Percentiles rank a stretch among this genome's conserved stretches.
Evolutionary conservation across 2,888 invertebrate species (phyloP).

Genomic region (Campoplex nolae): DNA sequence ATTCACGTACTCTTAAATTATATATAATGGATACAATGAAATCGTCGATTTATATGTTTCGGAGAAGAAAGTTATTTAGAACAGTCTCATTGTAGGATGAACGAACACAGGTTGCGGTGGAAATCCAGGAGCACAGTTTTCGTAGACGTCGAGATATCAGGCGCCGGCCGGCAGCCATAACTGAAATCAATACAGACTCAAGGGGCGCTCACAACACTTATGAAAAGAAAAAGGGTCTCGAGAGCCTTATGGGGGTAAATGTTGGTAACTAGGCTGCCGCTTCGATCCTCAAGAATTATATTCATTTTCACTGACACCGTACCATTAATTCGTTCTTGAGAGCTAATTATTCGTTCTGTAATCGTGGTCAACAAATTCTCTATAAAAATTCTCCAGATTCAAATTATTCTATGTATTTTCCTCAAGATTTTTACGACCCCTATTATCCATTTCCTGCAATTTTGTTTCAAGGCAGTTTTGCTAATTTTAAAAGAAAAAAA

Average conservation of each 20-base stretch:
- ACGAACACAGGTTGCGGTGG: conserved; percentile 44
- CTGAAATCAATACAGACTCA: conserved; percentile 81
- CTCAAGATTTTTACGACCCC: not conserved
- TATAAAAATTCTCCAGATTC: not conserved
- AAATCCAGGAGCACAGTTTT: conserved; percentile 51
- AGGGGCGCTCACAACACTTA: conserved; percentile 72
- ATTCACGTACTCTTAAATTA: conserved; percentile 22
- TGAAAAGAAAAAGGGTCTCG: conserved; percentile 29
- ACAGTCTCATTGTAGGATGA: conserved; percentile 36
- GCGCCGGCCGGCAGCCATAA: conserved; percentile 78
- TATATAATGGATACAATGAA: not conserved
- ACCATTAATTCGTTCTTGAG: not conserved
- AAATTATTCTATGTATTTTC: not conserved
- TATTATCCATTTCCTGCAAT: no score
- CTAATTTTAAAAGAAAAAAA: no score
- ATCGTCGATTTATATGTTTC: conserved; percentile 31
- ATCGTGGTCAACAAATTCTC: not conserved
- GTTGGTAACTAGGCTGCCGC: not conserved
- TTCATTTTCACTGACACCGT: not conserved
- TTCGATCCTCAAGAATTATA: not conserved
- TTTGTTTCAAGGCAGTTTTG: no score
- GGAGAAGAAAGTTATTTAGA: not conserved
- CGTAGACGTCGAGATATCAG: conserved; percentile 61
- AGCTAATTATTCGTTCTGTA: not conserved
- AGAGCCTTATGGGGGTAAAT: conserved; percentile 19